Evolutionary conservation across 2,888 invertebrate genomes (phyloP), one percentile per base, ranked within the genome.

Genomic region (Leptura quadrifasciata): DNA sequence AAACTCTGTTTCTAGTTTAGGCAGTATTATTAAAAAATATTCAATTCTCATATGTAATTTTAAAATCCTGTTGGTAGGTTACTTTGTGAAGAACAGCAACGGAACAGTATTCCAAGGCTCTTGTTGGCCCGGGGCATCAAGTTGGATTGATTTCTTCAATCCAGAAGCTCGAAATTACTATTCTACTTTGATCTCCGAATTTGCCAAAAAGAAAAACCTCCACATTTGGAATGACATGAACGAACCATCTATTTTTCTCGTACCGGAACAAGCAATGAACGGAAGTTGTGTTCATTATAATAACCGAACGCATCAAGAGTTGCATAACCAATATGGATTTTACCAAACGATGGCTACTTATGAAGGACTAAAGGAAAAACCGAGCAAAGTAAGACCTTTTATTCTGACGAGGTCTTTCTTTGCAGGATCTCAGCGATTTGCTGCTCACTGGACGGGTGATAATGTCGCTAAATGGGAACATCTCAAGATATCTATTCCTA

Each of bases 141-240:
- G 75, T 31, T 74, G 70, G 68, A 64, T 67, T 21, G 68, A 71
- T 20, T 74, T 72, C 47, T 61, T 75, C 12, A 94, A 97, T 88
- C 97, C 97, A 0, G 93, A 90, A 17, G 95, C 95, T 0, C 90
- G 94, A 18, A 92, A 95, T 67, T 98, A 97, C 89, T 96, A 95
- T 89, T 61, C 60, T 1, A 52, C 12, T 61, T 52, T 71, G 12
- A 71, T 71, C 2, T 89, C 94, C 0, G 91, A 92, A 27, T 72
- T 84, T 15, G 93, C 92, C 82, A 83, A 80, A 18, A 91, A 93
- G 67, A 92, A 93, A 24, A 93, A 94, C 86, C 97, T 95, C 89
- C 79, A 77, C 17, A 92, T 96, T 24, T 99, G 98, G 98, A 99
- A 98, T 86, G 98, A 99, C 85, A 99, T 99, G 98, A 99, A 99